Evolutionary conservation across 2,797 vertebrate genomes (phyloP), one percentile per base, ranked within the genome.

Genomic region (Myripristis jacobus): DNA sequence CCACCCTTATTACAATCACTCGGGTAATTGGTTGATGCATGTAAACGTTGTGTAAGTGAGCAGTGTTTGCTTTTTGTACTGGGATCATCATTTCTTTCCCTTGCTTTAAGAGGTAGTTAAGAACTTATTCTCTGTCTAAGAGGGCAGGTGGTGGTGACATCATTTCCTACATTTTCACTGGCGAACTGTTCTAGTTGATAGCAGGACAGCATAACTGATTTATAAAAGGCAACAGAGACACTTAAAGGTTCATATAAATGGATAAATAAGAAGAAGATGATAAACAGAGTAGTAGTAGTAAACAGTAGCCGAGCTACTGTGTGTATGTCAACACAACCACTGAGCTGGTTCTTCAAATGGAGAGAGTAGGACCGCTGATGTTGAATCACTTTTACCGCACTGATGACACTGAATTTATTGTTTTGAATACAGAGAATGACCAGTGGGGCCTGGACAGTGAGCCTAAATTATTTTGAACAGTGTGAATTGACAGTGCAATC

Each of bases 151-250:
- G 2, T 25, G 25, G 16, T 15, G 16, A 3, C 21, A 38, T 6
- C 54, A 54, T 46, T 47, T 55, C 19, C 31, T 1, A 9, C 4
- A 19, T 52, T 61, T 55, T 43, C 16, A 34, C 51, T 44, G 19
- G 34, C n/a, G 7, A 21, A n/a, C 5, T 65, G 53, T 15, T 50
- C 1, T 24, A 59, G 7, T 25, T 67, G 59, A 72, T 54, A 47
- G 11, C 58, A 22, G 19, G 11, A 53, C 43, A 16, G 13, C 9
- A 43, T 3, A 8, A 44, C 24, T 36, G 34, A 36, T 36, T 36
- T 36, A 12, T 31, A 6, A 4, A 10, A 27, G 46, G 44, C 5
- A 29, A 54, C 10, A 22, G 36, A 24, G 2, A 57, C 18, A 58
- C 15, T 41, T 8, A 24, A 48, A 27, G 10, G 19, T 21, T 7